phyloP scores from a whole-genome alignment of 2,888 invertebrate genomes.

The Willowsia nigromaculata region DNA sequence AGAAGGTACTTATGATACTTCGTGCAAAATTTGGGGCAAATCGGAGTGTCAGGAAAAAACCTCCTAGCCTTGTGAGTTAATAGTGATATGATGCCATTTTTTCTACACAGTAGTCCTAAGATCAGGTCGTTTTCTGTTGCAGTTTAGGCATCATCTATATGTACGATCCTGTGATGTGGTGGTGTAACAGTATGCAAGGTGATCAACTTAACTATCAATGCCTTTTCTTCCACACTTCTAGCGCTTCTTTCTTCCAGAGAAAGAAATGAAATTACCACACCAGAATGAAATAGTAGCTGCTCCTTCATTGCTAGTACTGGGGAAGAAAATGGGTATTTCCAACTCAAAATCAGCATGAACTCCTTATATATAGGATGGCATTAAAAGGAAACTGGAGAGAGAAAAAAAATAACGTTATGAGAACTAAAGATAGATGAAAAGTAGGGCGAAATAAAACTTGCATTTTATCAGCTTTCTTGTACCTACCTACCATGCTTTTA shows the following conservation, averaged over 20 bases:
- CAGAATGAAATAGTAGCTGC: conserved; percentile 43
- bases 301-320: not conserved
- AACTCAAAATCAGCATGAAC: not conserved
- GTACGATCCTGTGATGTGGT: not conserved
- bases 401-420: conserved; percentile 6
- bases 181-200: not conserved
- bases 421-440: conserved; percentile 28
- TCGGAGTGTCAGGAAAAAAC: no score
- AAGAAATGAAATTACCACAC: conserved; percentile 40
- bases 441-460: conserved; percentile 51
- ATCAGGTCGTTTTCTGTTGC: conserved; percentile 32
- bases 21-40: no score
- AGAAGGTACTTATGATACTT: no score
- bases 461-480: conserved; percentile 36
- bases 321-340: conserved; percentile 6
- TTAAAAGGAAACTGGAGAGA: not conserved
- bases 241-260: not conserved
- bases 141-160: not conserved
- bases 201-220: not conserved
- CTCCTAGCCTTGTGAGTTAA: no score
- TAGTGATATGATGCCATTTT: conserved; percentile 47
- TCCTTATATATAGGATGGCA: not conserved
- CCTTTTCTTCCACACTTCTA: not conserved
- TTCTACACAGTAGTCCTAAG: not conserved
- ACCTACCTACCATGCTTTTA: conserved; percentile 23